phyloP scores from a whole-genome alignment of 1,140 invertebrate species.

The Pissodes strobi region DNA sequence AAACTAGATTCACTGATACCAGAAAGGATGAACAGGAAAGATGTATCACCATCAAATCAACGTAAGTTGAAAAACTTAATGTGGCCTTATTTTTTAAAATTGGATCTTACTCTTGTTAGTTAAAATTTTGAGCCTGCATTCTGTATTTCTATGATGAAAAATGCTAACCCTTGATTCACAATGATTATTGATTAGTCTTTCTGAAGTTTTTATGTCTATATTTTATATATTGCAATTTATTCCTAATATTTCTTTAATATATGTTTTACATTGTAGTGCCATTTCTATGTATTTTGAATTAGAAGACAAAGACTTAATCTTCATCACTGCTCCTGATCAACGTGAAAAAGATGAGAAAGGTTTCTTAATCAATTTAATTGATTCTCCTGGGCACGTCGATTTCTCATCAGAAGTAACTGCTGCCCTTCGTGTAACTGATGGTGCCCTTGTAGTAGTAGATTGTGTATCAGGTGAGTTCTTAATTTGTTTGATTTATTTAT shows the following conservation, averaged over 20 bases:
- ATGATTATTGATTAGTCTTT: constrained; percentile 33
- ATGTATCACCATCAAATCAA: constrained; percentile 99
- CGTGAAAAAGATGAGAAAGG: constrained; percentile 88
- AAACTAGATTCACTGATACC: constrained; percentile 98
- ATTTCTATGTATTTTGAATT: constrained; percentile 99
- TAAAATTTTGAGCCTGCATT: too few relatives aligned
- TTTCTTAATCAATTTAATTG: constrained; percentile 99
- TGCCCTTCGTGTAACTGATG: constrained; percentile 98
- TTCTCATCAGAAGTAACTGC: constrained; percentile 99
- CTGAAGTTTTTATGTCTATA: not conserved
- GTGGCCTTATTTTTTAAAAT: not conserved
- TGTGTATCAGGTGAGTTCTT: constrained; percentile 87
- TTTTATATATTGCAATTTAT: not conserved
- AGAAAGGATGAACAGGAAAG: constrained; percentile 99
- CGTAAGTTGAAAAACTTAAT: constrained; percentile 69
- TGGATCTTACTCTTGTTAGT: not conserved
- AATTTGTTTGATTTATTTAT: too few relatives aligned
- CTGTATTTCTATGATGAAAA: constrained; percentile 28
- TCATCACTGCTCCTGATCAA: constrained; percentile 88
- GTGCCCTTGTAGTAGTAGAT: constrained; percentile 98
- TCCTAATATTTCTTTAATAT: not conserved
- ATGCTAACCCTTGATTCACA: constrained; percentile 31
- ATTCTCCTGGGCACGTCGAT: constrained; percentile 99
- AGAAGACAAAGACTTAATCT: constrained; percentile 86
- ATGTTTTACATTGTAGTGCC: constrained; percentile 67